These are phyloP conservation scores for Xylota sylvarum DNA, from an alignment of 2,888 invertebrate species.

Conservation along the genomic window DNA sequence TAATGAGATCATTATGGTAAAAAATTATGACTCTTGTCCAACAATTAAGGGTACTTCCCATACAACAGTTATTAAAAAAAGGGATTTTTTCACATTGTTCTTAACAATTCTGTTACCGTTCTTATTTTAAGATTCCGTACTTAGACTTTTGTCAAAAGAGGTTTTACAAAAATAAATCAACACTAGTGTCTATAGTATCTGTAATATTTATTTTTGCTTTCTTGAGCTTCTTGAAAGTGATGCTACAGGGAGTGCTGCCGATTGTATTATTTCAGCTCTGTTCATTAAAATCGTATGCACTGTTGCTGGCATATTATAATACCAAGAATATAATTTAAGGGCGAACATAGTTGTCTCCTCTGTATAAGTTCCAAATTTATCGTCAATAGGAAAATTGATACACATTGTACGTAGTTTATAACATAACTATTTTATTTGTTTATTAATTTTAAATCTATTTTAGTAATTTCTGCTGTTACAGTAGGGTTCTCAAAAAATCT, in stretches of 20 bases:
- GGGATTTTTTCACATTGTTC: no score
- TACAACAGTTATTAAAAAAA: no score
- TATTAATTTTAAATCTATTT: no score
- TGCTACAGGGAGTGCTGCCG: slow-evolving; percentile 46
- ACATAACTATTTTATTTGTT: no score
- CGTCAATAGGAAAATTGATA: background rate
- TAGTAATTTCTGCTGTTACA: slow-evolving; percentile 6
- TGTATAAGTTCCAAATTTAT: slow-evolving; percentile 21
- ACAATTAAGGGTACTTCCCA: no score
- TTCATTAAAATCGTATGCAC: slow-evolving; percentile 36
- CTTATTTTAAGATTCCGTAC: no score
- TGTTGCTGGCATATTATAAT: slow-evolving; percentile 44
- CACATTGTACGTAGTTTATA: no score
- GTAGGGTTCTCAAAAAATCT: slow-evolving; percentile 33
- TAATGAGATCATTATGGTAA: no score
- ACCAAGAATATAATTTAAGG: slow-evolving; percentile 45
- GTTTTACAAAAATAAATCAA: background rate
- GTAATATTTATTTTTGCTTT: slow-evolving; percentile 62
- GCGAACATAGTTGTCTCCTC: slow-evolving; percentile 31
- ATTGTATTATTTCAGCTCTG: slow-evolving; percentile 43
- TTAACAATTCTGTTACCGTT: background rate
- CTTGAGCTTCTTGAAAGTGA: slow-evolving; percentile 43
- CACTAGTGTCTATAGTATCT: slow-evolving; percentile 2
- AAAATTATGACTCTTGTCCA: no score
- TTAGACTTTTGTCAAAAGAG: no score